phyloP scores from a whole-genome alignment of 2,797 vertebrate genomes.

The Pseudochirops cupreus region DNA sequence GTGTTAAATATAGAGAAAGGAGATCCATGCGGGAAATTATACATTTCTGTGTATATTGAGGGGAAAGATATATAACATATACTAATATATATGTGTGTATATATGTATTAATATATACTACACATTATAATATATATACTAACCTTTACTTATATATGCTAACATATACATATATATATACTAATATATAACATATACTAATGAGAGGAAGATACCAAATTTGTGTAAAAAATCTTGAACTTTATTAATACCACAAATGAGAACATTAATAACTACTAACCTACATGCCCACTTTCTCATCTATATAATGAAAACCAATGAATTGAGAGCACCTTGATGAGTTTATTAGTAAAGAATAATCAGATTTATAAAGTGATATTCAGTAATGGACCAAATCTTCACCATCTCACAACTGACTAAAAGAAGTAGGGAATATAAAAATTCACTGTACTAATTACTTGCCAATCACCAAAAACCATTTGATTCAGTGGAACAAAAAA shows the following conservation, averaged over 20 bases:
- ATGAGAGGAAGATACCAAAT: not conserved
- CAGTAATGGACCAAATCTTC: not conserved
- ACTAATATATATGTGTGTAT: not conserved
- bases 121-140: too few species aligned
- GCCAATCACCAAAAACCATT: too few species aligned
- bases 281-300: not conserved
- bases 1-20: not conserved
- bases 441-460: not conserved
- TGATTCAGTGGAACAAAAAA: too few species aligned
- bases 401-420: not conserved
- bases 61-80: not conserved
- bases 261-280: not conserved
- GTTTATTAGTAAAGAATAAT: not conserved
- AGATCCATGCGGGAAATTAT: not conserved
- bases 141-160: too few species aligned
- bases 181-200: not conserved
- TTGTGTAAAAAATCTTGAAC: not conserved
- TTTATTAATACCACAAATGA: not conserved
- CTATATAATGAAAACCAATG: not conserved
- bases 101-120: too few species aligned
- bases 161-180: too few species aligned
- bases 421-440: not conserved
- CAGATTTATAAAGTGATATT: not conserved
- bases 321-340: not conserved
- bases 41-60: not conserved